Evolutionary conservation across 1,140 invertebrate species (phyloP).

Genomic region (Drosophila grimshawi): DNA sequence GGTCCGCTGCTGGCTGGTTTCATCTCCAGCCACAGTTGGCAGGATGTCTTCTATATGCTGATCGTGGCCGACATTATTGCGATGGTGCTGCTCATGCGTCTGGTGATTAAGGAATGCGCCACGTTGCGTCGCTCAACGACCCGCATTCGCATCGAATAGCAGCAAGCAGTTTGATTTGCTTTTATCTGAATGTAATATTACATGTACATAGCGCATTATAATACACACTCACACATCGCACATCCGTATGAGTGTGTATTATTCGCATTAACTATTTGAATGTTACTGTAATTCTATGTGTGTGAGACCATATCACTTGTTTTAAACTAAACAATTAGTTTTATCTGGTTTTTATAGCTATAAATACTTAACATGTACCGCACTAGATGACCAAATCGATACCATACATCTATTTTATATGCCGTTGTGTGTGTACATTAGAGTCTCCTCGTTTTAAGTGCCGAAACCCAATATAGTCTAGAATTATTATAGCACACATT

Average conservation of each 20-base stretch:
- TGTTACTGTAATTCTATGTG: constrained; percentile 9
- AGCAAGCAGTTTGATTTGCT: constrained; percentile 49
- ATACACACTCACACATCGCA: neutral
- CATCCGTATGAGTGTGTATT: neutral
- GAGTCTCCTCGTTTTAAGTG: constrained; percentile 80
- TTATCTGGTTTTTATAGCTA: constrained; percentile 23
- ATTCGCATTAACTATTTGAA: constrained; percentile 19
- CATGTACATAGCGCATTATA: constrained; percentile 39
- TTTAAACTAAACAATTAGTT: constrained; percentile 40
- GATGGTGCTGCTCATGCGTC: constrained; percentile 88
- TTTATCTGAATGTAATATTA: constrained; percentile 40
- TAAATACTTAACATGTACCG: constrained; percentile 4
- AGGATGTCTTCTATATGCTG: constrained; percentile 96
- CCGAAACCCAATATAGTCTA: constrained; percentile 56
- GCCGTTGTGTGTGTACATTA: constrained; percentile 54
- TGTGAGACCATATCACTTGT: constrained; percentile 30
- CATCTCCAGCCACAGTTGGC: constrained; percentile 90
- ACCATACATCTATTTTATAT: constrained; percentile 55
- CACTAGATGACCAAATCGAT: constrained; percentile 26
- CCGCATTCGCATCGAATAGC: constrained; percentile 80
- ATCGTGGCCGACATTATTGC: constrained; percentile 93
- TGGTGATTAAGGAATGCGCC: constrained; percentile 73
- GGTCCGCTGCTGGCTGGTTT: constrained; percentile 96
- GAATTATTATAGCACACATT: constrained; percentile 28
- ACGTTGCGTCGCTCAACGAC: constrained; percentile 53